Evolutionary conservation across 2,888 invertebrate species (phyloP).

Genomic region (Marasmarcha lunaedactyla): DNA sequence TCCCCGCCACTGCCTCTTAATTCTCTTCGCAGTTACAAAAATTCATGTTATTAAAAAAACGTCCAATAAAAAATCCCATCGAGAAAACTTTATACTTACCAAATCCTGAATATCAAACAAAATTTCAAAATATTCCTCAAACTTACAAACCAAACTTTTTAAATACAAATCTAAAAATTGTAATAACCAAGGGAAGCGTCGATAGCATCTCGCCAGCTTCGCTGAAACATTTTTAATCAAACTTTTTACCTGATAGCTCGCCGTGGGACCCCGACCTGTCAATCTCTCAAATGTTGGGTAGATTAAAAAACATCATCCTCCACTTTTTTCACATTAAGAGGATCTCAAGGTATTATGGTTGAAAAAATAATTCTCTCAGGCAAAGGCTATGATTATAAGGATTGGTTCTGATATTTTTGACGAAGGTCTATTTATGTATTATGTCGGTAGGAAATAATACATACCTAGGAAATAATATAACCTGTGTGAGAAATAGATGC

Average conservation of each 20-base stretch:
- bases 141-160: too few species aligned
- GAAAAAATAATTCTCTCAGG: slow-evolving; percentile 21
- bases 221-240: slow-evolving; percentile 69
- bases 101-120: too few species aligned
- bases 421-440: slow-evolving; percentile 49
- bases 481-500: neutral
- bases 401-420: slow-evolving; percentile 62
- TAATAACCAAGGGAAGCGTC: slow-evolving; percentile 2
- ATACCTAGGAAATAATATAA: slow-evolving; percentile 3
- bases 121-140: too few species aligned
- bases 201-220: slow-evolving; percentile 38
- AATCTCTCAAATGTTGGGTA: slow-evolving; percentile 65
- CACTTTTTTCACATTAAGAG: slow-evolving; percentile 59
- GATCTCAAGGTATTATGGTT: slow-evolving; percentile 57
- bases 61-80: too few species aligned
- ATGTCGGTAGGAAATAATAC: slow-evolving; percentile 21
- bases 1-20: too few species aligned
- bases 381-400: slow-evolving; percentile 56
- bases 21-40: too few species aligned
- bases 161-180: too few species aligned
- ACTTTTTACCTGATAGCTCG: slow-evolving; percentile 57
- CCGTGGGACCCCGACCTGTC: slow-evolving; percentile 60
- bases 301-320: slow-evolving; percentile 55
- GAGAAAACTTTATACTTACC: too few species aligned
- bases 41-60: too few species aligned